Base-by-base conservation (phyloP, 2,113 vertebrate genomes). In the Rhinopithecus roxellana region DNA sequence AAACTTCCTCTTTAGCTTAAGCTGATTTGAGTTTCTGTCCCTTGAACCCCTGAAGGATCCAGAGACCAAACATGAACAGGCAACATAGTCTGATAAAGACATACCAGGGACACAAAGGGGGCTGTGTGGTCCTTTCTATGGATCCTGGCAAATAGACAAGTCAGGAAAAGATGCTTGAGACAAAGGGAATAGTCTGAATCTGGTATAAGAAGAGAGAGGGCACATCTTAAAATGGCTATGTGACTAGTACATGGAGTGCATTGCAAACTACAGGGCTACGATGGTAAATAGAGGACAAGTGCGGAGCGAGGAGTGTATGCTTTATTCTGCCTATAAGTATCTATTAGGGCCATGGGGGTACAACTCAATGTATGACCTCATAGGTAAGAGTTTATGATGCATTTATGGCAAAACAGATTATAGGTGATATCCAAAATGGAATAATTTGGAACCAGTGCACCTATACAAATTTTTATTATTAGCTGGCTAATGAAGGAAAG, bases 381-480 rank as follows among this genome's bases (percentile, higher is more conserved):
- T 6, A 48, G 25, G 75, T 64, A 48, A 86, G 40, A 45, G 38
- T 38, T 82, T n/a, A 87, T 32, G 67, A 57, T 5, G 35, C 85
- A 32, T 94, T 72, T 40, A 82, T 20, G 48, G 5, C 79, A 25
- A 64, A 84, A 64, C 16, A 64, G 79, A 67, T n/a, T 30, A 35
- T 2, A 89, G 43, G 9, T 27, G 32, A 32, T 5, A 38, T 32
- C 32, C 4, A 2, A 30, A 6, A 55, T 5, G 30, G 32, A 84
- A 38, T 67, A 27, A 72, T 78, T 16, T 75, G 70, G 55, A 93
- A 55, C 4, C 6, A 11, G 40, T 17, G 20, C 3, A 48, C 35
- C 40, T 69, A 48, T 57, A 30, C 27, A 79, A 12, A 88, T 93
- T 32, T 94, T 94, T 57, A 35, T 57, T n/a, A 93, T n/a, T 6